These are phyloP conservation scores for Eupeodes latifasciatus DNA, from an alignment of 2,888 invertebrate genomes.

Conservation along the genomic window DNA sequence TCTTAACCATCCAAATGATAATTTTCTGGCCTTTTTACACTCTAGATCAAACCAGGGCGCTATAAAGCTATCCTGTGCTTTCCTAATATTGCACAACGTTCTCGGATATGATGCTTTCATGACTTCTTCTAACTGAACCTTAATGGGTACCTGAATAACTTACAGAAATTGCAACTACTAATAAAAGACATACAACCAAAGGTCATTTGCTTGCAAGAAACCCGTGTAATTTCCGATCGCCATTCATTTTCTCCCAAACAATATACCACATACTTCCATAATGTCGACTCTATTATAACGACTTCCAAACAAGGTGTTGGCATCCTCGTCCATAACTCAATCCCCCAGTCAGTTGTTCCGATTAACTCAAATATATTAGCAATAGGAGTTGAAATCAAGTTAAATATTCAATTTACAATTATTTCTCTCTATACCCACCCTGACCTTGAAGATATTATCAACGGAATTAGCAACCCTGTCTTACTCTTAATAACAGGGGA, in stretches of 20 bases:
- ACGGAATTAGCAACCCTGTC: slow-evolving; percentile 13
- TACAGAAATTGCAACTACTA: slow-evolving; percentile 44
- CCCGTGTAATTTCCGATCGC: slow-evolving; percentile 38
- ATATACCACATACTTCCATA: slow-evolving; percentile 61
- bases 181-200: slow-evolving; percentile 51
- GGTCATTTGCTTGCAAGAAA: slow-evolving; percentile 69
- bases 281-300: slow-evolving; percentile 21
- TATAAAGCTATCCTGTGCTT: no score
- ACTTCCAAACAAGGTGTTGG: slow-evolving; percentile 65
- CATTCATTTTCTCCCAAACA: slow-evolving; percentile 41
- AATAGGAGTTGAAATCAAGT: slow-evolving; percentile 53
- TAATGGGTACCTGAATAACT: slow-evolving; percentile 40
- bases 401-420: slow-evolving; percentile 34
- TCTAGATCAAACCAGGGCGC: no score
- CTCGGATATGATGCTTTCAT: no score
- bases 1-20: no score
- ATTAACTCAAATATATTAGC: slow-evolving; percentile 43
- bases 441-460: slow-evolving; percentile 23
- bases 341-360: slow-evolving; percentile 50
- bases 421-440: slow-evolving; percentile 56
- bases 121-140: no score
- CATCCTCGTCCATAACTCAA: slow-evolving; percentile 56
- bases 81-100: no score
- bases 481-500: slow-evolving; percentile 50
- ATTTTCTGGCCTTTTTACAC: no score